Base-by-base conservation (phyloP, 1,140 invertebrate genomes). In the Aplysia californica region DNA sequence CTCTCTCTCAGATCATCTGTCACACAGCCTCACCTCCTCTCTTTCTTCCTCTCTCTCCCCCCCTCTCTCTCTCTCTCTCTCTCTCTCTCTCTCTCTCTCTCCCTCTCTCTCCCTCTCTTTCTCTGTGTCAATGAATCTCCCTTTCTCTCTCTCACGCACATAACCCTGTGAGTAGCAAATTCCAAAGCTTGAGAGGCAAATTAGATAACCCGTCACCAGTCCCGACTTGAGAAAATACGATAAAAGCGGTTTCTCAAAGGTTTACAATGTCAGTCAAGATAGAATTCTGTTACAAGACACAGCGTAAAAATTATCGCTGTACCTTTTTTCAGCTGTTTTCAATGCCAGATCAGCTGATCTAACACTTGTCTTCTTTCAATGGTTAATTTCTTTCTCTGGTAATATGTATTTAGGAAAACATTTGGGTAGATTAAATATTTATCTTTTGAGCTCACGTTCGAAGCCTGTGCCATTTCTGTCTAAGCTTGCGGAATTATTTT, bases 61-160 rank as follows among this genome's bases (percentile, higher is more conserved):
- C 65, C 23, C 23, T 67, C 65, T 38, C 15, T 38, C 65, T 67
- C 23, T 38, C 35, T 38, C 23, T 67, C 65, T 38, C 23, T 67
- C 33, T 38, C 26, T 67, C 65, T 67, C 15, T 38, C 65, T 67
- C 65, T 38, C 35, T 38, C 65, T 36, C 65, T 38, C 23, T 67
- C 65, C 35, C 35, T 38, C 65, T 36, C 26, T 67, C 65, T 36
- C 15, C 23, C 26, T 67, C 15, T 15, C 23, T 36, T 15, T 38
- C 35, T 15, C 10, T 67, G 5, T 38, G 15, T 36, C 35, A 18
- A 5, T 38, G 5, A 10, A 15, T 18, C 23, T 67, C 35, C 65
- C 29, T 38, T 33, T 67, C 65, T 29, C 36, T 38, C 33, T 29
- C 26, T 26, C 26, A 20, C 59, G 10, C 29, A 10, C 26, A 20